phyloP scores from a whole-genome alignment of 1,140 invertebrate species.

The Frieseomelitta varia region DNA sequence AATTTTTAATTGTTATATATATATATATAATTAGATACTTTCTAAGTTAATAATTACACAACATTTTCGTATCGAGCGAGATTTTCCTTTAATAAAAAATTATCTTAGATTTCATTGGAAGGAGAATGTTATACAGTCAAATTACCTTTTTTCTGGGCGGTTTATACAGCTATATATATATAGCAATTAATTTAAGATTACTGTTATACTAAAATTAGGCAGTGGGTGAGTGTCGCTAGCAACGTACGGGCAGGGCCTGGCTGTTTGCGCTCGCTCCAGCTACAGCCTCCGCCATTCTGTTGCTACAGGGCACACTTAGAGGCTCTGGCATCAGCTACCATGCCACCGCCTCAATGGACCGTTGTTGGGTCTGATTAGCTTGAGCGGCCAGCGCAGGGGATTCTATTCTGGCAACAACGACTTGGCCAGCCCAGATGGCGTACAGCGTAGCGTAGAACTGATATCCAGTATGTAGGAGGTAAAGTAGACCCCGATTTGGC shows the following conservation, averaged over 20 bases:
- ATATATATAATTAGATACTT: background rate
- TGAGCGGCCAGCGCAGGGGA: slow-evolving; percentile 77
- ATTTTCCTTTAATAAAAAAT: background rate
- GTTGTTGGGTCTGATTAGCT: slow-evolving; percentile 76
- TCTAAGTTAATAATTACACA: slow-evolving; percentile 19
- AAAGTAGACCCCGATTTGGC: slow-evolving; percentile 73
- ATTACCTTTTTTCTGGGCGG: slow-evolving; percentile 1
- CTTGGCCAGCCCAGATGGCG: slow-evolving; percentile 78
- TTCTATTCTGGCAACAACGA: slow-evolving; percentile 79
- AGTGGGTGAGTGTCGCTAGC: slow-evolving; percentile 80
- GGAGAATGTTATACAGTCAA: background rate
- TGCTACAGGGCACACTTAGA: slow-evolving; percentile 77
- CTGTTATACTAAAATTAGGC: slow-evolving; percentile 79
- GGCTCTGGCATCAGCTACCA: slow-evolving; percentile 77
- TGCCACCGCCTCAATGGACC: slow-evolving; percentile 78
- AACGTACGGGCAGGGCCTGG: slow-evolving; percentile 81
- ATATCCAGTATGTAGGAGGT: slow-evolving; percentile 77
- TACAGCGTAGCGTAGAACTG: slow-evolving; percentile 76
- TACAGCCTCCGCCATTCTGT: slow-evolving; percentile 80
- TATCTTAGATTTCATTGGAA: background rate
- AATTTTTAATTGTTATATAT: no score
- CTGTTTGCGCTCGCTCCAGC: slow-evolving; percentile 80
- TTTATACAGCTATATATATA: slow-evolving; percentile 15
- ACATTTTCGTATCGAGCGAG: background rate
- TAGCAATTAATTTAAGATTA: slow-evolving; percentile 72